Percentiles rank a stretch among this genome's conserved stretches.
phyloP scores from a whole-genome alignment of 64 coral and sea anemone genomes.

The Porites lutea region DNA sequence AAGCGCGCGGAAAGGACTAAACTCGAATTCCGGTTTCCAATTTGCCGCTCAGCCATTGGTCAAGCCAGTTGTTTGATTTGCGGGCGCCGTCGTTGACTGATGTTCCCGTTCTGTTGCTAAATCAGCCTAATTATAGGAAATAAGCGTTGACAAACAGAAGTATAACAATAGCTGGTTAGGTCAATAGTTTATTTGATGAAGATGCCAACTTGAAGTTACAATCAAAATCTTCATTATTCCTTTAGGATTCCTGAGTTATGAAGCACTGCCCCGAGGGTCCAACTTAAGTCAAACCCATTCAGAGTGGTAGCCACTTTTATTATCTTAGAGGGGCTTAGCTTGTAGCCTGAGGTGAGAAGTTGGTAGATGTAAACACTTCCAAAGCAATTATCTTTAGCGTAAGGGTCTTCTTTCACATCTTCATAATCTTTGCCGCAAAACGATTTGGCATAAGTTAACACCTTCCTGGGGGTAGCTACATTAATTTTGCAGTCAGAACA shows the following conservation, averaged over 20 bases:
- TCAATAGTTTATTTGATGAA: too few species aligned
- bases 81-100: too few species aligned
- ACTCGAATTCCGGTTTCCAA: too few species aligned
- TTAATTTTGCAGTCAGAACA: neutral
- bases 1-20: too few species aligned
- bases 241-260: neutral
- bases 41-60: too few species aligned
- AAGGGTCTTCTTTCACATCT: neutral
- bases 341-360: conserved; percentile 19
- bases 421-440: conserved; percentile 2
- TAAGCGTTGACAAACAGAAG: too few species aligned
- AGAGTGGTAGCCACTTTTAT: neutral
- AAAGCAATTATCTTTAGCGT: conserved; percentile 34
- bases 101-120: too few species aligned
- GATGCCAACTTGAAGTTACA: too few species aligned
- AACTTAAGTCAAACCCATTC: conserved; percentile 43
- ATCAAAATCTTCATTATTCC: neutral
- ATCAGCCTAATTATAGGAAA: too few species aligned
- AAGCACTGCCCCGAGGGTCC: conserved; percentile 33
- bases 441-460: neutral
- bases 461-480: neutral
- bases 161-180: too few species aligned
- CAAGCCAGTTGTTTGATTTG: too few species aligned
- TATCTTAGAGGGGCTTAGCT: neutral
- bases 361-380: conserved; percentile 22